phyloP scores from a whole-genome alignment of 2,888 invertebrate genomes.

The Bombyx huttoni region DNA sequence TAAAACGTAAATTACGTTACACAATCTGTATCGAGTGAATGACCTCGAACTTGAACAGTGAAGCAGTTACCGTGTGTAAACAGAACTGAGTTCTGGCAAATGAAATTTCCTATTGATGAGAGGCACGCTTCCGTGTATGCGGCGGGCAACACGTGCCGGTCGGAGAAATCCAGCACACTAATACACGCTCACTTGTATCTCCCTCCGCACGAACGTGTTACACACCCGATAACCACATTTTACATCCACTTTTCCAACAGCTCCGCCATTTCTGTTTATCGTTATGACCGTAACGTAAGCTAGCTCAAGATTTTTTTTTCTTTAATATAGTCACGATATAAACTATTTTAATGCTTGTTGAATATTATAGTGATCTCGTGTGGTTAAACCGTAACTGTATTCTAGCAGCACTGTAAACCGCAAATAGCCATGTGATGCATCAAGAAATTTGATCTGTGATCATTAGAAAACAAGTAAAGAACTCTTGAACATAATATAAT shows the following conservation, averaged over 20 bases:
- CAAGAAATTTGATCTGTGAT: not conserved
- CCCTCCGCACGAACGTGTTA: conserved; percentile 12
- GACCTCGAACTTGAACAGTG: conserved; percentile 63
- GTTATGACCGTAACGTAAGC: conserved; percentile 12
- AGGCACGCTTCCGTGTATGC: conserved; percentile 42
- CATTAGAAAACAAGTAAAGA: not conserved
- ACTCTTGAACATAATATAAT: not conserved
- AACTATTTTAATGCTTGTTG: not conserved
- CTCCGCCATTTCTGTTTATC: conserved; percentile 9
- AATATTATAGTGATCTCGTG: conserved; percentile 1
- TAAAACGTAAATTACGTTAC: not conserved
- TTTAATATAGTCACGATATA: conserved; percentile 3
- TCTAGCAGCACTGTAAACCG: not conserved
- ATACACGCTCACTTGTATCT: conserved; percentile 18
- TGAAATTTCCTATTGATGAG: conserved; percentile 45
- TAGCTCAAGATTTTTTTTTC: conserved; percentile 3
- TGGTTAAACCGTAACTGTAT: not conserved
- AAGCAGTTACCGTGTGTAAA: conserved; percentile 45
- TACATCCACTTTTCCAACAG: conserved; percentile 16
- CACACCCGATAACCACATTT: conserved; percentile 18
- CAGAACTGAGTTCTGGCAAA: conserved; percentile 40
- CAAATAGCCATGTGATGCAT: not conserved
- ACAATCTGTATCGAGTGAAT: conserved; percentile 22
- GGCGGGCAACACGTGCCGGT: conserved; percentile 35
- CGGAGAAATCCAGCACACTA: conserved; percentile 34